A percentile compares a stretch with the other conserved stretches of the same genome.
Evolutionary conservation across 2,113 vertebrate species (phyloP).

Genomic region (Phalacrocorax pelagicus): DNA sequence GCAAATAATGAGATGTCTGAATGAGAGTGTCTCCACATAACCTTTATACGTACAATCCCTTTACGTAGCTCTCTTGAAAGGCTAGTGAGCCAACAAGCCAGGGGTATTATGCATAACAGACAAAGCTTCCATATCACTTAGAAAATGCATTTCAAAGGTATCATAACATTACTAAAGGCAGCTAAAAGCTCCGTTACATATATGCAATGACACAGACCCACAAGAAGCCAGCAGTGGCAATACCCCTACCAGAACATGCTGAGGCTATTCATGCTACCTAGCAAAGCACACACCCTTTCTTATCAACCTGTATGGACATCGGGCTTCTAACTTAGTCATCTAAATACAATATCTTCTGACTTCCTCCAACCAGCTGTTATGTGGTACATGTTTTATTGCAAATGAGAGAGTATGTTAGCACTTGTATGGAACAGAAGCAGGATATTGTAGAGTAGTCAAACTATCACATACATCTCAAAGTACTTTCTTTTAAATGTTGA

Average conservation of each 20-base stretch:
- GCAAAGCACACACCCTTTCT: neutral
- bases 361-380: neutral
- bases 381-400: neutral
- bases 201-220: neutral
- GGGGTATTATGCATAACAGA: neutral
- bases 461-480: neutral
- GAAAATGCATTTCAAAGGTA: neutral
- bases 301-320: fast-evolving
- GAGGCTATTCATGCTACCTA: neutral
- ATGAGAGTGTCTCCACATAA: neutral
- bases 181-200: neutral
- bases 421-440: neutral
- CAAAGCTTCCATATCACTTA: neutral
- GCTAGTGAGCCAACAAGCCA: neutral
- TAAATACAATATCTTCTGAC: neutral
- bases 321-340: neutral
- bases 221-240: neutral
- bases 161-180: neutral
- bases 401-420: neutral
- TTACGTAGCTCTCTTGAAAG: neutral
- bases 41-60: neutral
- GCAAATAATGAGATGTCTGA: neutral
- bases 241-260: neutral
- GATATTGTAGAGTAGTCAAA: neutral
- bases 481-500: neutral